These are phyloP conservation scores for Eurytoma californica DNA, from an alignment of 2,888 invertebrate genomes.

Conservation along the genomic window DNA sequence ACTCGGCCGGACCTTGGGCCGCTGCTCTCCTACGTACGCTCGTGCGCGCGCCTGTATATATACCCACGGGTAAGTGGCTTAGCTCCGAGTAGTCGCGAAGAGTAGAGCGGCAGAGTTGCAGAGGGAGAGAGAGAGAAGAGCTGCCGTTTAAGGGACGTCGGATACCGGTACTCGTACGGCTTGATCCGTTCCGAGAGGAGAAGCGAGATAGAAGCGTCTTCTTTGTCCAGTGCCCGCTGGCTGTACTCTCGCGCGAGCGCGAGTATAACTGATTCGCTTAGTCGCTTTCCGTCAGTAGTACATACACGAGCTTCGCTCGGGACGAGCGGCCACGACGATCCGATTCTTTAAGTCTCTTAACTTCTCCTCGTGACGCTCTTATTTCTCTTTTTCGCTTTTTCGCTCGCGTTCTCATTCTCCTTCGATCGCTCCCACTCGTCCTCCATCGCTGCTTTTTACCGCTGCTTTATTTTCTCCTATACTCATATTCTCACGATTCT, in stretches of 20 bases:
- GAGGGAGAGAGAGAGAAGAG: conserved; percentile 9
- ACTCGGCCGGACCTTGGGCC: neutral
- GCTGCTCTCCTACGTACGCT: neutral
- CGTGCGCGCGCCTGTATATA: neutral
- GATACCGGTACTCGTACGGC: conserved; percentile 46
- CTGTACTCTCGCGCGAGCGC: neutral
- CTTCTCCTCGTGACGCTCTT: conserved; percentile 30
- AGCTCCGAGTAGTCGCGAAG: conserved; percentile 13
- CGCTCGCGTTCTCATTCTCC: neutral
- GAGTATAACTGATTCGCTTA: conserved; percentile 18
- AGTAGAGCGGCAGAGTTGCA: neutral
- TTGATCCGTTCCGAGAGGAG: conserved; percentile 23
- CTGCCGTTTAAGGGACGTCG: conserved; percentile 42
- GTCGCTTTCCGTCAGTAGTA: conserved; percentile 21
- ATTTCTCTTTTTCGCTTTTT: conserved; percentile 6
- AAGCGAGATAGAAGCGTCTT: conserved; percentile 1
- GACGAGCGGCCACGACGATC: conserved; percentile 7
- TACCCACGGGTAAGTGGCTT: conserved; percentile 22
- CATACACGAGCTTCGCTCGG: conserved; percentile 12
- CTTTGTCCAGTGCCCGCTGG: neutral
- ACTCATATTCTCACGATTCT: neutral
- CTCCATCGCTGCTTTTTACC: neutral
- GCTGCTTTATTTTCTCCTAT: neutral
- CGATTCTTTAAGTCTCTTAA: conserved; percentile 43
- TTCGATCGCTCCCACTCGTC: conserved; percentile 11